These are phyloP conservation scores for Otocyon megalotis DNA, from an alignment of 2,113 vertebrate genomes.

Conservation along the genomic window DNA sequence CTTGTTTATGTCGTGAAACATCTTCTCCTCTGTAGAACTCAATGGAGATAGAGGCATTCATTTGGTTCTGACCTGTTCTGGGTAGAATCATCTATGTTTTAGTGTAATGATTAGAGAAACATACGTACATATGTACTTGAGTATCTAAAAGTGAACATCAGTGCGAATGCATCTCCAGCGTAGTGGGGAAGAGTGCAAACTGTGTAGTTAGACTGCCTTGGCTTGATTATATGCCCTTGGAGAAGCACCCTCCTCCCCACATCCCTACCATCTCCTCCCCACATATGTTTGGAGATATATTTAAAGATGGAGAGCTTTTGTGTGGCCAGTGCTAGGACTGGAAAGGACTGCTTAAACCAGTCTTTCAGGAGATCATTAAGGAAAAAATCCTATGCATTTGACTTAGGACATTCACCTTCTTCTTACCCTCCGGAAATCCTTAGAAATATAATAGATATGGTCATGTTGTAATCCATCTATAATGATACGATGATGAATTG, in stretches of 20 bases:
- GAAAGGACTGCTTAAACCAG: background rate
- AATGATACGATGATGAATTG: background rate
- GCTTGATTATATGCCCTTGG: background rate
- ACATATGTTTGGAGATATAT: background rate
- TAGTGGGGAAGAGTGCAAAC: background rate
- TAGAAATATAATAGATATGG: conserved; percentile 16
- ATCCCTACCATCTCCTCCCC: background rate
- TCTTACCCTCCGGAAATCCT: background rate
- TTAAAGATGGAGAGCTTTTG: background rate
- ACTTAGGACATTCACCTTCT: background rate
- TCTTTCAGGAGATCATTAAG: background rate
- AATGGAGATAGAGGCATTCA: background rate
- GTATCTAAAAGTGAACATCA: background rate
- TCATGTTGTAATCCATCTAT: background rate
- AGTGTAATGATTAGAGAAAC: background rate
- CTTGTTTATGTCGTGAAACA: background rate
- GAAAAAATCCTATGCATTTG: background rate
- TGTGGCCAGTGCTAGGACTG: background rate
- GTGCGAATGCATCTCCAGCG: fast-evolving
- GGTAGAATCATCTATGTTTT: background rate
- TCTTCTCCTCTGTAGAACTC: background rate
- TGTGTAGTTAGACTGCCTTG: background rate
- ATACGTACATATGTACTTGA: background rate
- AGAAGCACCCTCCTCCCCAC: background rate
- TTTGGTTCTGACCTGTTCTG: background rate